phyloP scores from a whole-genome alignment of 2,113 vertebrate species.

The Triplophysa dalaica region DNA sequence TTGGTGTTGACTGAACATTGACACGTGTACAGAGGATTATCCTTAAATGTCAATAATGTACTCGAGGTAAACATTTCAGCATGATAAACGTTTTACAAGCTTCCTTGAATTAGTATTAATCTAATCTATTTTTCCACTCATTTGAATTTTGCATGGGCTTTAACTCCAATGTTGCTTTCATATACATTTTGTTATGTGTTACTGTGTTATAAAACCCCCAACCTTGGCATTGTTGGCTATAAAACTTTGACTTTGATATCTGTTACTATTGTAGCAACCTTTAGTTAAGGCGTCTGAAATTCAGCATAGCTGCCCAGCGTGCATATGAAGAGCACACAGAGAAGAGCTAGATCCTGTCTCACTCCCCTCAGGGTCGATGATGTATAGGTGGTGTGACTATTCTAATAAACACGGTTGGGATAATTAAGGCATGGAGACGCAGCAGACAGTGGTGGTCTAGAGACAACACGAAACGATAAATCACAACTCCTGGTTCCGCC shows the following conservation, averaged over 20 bases:
- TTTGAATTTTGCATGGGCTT: no score
- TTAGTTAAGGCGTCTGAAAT: constrained; percentile 25
- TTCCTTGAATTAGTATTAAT: no score
- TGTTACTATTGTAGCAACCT: constrained; percentile 63
- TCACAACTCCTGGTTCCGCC: constrained; percentile 76
- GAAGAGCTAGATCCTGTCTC: constrained; percentile 46
- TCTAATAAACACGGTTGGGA: constrained; percentile 75
- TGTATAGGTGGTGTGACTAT: constrained; percentile 70
- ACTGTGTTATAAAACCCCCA: no score
- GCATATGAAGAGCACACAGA: constrained; percentile 43
- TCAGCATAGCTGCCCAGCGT: background rate
- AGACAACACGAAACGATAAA: constrained; percentile 78
- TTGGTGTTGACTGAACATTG: no score
- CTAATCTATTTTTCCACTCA: no score
- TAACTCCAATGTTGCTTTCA: no score
- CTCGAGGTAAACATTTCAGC: background rate
- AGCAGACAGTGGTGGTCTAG: constrained; percentile 75
- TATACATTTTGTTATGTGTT: no score
- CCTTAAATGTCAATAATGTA: no score
- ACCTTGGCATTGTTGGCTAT: no score
- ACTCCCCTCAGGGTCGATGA: constrained; percentile 57
- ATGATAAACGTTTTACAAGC: no score
- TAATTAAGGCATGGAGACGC: constrained; percentile 77
- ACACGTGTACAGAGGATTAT: no score
- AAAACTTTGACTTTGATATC: constrained; percentile 57